Evolutionary conservation across 2,113 vertebrate genomes (phyloP).

Genomic region (Chionomys nivalis): DNA sequence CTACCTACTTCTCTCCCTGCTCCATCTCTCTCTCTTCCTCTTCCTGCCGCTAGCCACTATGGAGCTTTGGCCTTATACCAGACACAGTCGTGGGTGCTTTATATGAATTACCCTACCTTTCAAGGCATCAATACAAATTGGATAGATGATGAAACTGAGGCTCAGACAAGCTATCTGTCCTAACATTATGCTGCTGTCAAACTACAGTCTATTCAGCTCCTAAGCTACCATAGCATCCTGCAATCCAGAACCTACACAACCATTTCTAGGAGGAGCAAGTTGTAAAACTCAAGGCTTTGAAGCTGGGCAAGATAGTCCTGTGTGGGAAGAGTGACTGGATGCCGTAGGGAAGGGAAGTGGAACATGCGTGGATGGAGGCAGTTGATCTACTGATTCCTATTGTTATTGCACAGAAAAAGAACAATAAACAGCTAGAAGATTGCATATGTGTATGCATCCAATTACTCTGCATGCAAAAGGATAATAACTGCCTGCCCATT

Average conservation of each 20-base stretch:
- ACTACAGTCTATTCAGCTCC: not conserved
- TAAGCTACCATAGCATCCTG: not conserved
- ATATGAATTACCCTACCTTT: not conserved
- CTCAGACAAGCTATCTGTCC: not conserved
- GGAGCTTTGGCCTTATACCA: not conserved
- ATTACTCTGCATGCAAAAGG: conserved; percentile 21
- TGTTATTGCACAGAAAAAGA: conserved; percentile 36
- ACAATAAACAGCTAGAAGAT: conserved; percentile 20
- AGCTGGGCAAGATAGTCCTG: not conserved
- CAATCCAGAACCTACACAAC: not conserved
- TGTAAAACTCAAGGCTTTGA: not conserved
- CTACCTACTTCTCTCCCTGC: not conserved
- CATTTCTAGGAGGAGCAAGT: not conserved
- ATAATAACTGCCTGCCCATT: not conserved
- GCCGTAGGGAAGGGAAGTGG: conserved; percentile 11
- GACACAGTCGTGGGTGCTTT: not conserved
- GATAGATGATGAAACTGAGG: conserved; percentile 27
- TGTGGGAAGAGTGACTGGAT: conserved; percentile 27
- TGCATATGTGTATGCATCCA: not conserved
- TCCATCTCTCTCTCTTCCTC: not conserved
- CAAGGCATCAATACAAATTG: not conserved
- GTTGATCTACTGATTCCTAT: conserved; percentile 4
- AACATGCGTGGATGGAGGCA: not conserved
- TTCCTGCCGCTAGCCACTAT: not conserved
- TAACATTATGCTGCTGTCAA: not conserved